phyloP scores from a whole-genome alignment of 35 echinoderm and acorn worm species.

The Lytechinus variegatus region DNA sequence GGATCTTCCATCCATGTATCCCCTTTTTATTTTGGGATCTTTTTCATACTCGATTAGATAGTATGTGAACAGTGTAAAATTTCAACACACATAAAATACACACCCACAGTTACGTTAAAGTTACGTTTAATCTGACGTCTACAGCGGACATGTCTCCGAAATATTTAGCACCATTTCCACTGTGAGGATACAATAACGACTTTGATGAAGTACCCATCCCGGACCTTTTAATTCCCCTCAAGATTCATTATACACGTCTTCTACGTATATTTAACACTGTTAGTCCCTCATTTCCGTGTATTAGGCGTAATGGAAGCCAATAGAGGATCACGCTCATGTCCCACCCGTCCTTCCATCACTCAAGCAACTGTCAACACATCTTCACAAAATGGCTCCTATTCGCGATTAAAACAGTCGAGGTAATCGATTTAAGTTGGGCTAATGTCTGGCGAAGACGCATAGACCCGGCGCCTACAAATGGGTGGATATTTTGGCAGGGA shows the following conservation, averaged over 20 bases:
- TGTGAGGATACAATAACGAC: neutral
- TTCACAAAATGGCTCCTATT: neutral
- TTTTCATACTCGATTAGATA: too few species aligned
- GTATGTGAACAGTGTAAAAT: neutral
- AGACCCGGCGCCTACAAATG: neutral
- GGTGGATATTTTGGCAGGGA: neutral
- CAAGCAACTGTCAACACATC: neutral
- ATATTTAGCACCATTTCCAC: neutral
- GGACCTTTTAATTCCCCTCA: neutral
- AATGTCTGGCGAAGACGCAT: neutral
- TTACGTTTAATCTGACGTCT: neutral
- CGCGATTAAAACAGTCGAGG: neutral
- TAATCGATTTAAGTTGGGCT: constrained; percentile 41
- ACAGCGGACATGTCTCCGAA: neutral
- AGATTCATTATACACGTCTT: neutral
- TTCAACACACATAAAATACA: neutral
- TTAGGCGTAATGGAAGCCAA: neutral
- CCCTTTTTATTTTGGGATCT: too few species aligned
- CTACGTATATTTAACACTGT: neutral
- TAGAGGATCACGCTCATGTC: neutral
- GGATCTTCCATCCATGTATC: too few species aligned
- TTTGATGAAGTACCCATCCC: neutral
- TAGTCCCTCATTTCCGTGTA: neutral
- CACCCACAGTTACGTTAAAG: neutral
- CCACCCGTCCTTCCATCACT: neutral